Percentiles rank a stretch among this genome's conserved stretches.
Conservation (phyloP, 2,888 invertebrate species). For the Odontocerum albicorne region DNA sequence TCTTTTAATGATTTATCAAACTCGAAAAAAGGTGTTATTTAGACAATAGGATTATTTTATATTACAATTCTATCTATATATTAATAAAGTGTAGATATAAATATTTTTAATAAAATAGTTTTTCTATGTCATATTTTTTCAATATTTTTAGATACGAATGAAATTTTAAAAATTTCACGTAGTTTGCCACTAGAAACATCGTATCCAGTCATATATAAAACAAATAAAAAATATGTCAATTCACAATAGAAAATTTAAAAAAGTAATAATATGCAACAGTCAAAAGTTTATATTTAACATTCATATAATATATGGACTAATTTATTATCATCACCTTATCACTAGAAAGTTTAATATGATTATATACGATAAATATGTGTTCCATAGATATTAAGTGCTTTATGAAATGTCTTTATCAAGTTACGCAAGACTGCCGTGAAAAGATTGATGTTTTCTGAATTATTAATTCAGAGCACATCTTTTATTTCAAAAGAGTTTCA, state of each 20-base stretch:
- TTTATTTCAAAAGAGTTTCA: too few relatives aligned
- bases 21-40: too few relatives aligned
- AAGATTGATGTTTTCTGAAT: too few relatives aligned
- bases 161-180: conserved; percentile 7
- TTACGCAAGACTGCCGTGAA: too few relatives aligned
- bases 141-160: conserved; percentile 16
- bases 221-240: conserved; percentile 20
- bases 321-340: conserved; percentile 52
- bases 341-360: conserved; percentile 8
- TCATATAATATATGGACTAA: conserved; percentile 36
- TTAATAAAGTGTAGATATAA: conserved; percentile 19
- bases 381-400: too few relatives aligned
- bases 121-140: conserved; percentile 16
- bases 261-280: conserved; percentile 46
- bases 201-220: conserved; percentile 14
- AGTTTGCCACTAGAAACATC: conserved; percentile 10
- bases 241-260: conserved; percentile 41
- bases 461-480: too few relatives aligned
- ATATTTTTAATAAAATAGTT: conserved; percentile 26
- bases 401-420: too few relatives aligned
- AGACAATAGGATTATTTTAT: neutral
- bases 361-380: neutral
- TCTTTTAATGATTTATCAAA: neutral
- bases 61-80: conserved; percentile 22
- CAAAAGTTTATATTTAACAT: conserved; percentile 40